Percentiles rank a stretch among this genome's conserved stretches.
phyloP scores from a whole-genome alignment of 2,113 vertebrate species.

The Raphicerus campestris region DNA sequence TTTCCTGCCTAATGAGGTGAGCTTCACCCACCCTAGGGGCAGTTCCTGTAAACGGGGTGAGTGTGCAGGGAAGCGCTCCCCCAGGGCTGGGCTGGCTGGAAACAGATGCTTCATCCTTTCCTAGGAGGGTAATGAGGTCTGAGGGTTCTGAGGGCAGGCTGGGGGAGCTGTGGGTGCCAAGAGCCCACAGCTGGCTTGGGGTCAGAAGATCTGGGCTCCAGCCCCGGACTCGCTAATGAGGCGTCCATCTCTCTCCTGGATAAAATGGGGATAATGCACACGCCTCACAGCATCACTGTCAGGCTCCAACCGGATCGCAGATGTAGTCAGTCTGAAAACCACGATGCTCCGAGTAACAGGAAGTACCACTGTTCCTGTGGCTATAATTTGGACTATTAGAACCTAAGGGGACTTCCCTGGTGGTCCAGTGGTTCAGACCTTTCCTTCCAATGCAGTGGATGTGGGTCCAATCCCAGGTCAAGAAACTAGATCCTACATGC shows the following conservation, averaged over 20 bases:
- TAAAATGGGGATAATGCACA: neutral
- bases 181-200: neutral
- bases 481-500: neutral
- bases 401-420: neutral
- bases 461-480: neutral
- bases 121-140: conserved; percentile 10
- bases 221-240: neutral
- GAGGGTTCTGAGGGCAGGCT: neutral
- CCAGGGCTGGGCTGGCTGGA: conserved; percentile 43
- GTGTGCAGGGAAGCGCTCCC: conserved; percentile 10
- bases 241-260: rapidly evolving
- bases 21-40: conserved; percentile 49
- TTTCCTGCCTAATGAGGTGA: conserved; percentile 71
- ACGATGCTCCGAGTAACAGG: neutral
- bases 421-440: neutral
- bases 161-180: neutral
- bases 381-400: neutral
- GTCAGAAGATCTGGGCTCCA: neutral
- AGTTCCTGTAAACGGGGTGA: conserved; percentile 59
- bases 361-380: rapidly evolving
- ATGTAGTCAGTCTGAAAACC: neutral
- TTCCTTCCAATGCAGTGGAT: neutral
- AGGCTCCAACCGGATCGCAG: rapidly evolving
- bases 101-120: conserved; percentile 44
- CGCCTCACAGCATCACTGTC: neutral